Percentiles rank a stretch among this genome's conserved stretches.
phyloP scores from a whole-genome alignment of 2,888 invertebrate genomes.

The Sarcophaga rosellei region DNA sequence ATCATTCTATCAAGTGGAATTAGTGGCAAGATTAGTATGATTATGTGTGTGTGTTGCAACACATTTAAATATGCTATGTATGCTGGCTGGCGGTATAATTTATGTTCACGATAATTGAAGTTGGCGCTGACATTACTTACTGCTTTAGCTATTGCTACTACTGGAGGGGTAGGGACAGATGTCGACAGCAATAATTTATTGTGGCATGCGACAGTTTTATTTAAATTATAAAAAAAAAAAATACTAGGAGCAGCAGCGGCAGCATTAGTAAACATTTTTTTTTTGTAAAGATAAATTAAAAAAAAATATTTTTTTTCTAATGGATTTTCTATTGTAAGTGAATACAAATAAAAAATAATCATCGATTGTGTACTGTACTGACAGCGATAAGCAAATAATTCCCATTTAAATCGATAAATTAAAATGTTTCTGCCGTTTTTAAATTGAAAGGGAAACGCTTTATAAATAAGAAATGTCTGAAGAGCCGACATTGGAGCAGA shows the following conservation, averaged over 20 bases:
- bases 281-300: not conserved
- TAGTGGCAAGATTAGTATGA: conserved; percentile 45
- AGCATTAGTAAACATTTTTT: no score
- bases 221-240: conserved; percentile 48
- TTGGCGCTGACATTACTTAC: not conserved
- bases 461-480: not conserved
- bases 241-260: not conserved
- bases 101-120: conserved; percentile 6
- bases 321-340: conserved; percentile 30
- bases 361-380: not conserved
- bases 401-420: conserved; percentile 33
- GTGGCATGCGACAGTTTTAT: conserved; percentile 59
- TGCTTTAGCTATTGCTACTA: not conserved
- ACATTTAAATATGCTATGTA: no score
- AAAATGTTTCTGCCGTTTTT: conserved; percentile 5
- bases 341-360: not conserved
- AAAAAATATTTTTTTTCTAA: conserved; percentile 29
- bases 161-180: not conserved
- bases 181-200: conserved; percentile 33
- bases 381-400: conserved; percentile 31
- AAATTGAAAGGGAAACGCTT: not conserved
- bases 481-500: not conserved
- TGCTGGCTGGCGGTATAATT: not conserved
- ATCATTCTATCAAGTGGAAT: conserved; percentile 45
- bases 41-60: conserved; percentile 16